Evolutionary conservation across 2,888 invertebrate genomes (phyloP).

Genomic region (Hipparchia sbordonii): DNA sequence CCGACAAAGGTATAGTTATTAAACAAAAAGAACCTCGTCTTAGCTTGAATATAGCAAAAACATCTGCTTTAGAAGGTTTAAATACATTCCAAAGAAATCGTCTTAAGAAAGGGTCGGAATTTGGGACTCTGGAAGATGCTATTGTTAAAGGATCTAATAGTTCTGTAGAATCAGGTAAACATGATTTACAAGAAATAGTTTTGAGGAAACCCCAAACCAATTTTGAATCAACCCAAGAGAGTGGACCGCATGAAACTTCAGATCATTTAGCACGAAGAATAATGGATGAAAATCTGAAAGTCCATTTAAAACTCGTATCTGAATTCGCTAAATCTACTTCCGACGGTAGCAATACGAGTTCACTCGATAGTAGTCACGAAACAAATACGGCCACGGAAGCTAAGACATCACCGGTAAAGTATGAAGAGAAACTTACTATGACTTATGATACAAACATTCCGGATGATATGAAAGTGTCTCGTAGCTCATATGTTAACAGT

Average conservation of each 20-base stretch:
- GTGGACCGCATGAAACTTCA: conserved; percentile 68
- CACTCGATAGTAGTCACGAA: conserved; percentile 69
- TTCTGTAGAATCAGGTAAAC: conserved; percentile 72
- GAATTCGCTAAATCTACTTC: conserved; percentile 79
- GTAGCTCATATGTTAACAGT: conserved; percentile 83
- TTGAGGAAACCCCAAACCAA: conserved; percentile 48
- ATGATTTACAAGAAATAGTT: conserved; percentile 54
- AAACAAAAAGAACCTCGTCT: conserved; percentile 83
- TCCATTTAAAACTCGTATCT: conserved; percentile 74
- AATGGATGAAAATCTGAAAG: conserved; percentile 78
- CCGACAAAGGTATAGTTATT: conserved; percentile 61
- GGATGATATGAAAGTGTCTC: conserved; percentile 85
- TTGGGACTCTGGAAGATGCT: conserved; percentile 90
- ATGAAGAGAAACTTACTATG: conserved; percentile 73
- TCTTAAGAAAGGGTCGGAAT: conserved; percentile 88
- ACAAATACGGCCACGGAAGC: conserved; percentile 52
- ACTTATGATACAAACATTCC: conserved; percentile 84
- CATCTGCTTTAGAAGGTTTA: conserved; percentile 84
- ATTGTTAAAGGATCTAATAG: conserved; percentile 82
- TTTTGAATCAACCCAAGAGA: conserved; percentile 58
- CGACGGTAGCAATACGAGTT: conserved; percentile 73
- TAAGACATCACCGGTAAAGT: conserved; percentile 60
- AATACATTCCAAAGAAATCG: conserved; percentile 87
- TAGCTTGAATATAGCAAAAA: conserved; percentile 77
- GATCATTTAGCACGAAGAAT: conserved; percentile 74